Base-by-base conservation (phyloP, 1,140 invertebrate species). In the Caenorhabditis latens region DNA sequence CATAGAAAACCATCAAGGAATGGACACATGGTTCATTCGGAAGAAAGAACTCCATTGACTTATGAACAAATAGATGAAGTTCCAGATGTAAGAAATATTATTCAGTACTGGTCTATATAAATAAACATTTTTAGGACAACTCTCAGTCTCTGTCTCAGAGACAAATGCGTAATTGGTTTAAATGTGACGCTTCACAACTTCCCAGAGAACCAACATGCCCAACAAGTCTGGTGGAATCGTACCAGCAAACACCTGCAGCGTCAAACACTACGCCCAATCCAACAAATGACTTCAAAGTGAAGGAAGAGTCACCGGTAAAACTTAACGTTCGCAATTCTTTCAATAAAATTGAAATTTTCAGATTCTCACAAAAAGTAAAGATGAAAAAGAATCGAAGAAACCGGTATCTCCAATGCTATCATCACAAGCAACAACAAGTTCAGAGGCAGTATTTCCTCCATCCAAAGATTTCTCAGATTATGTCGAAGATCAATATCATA, bases 101-200 rank as follows among this genome's bases (percentile, higher is more conserved):
- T 58, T 55, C 40, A 32, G 11, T 61, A n/a, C 16, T 11, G 8
- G 16, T 24, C 48, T 13, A n/a, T 8, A 58, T 0, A 58, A 58
- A 63, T 13, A 43, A 57, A 9, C 40, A 6, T 53, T 61, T 53
- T 61, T 40, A 61, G 83, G 79, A 83, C 16, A 84, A 83, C 21
- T 89, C 88, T 4, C 79, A 61, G 50, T 82, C 43, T 84, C 87
- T 84, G 6, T 48, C 87, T 7, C 85, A 84, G 61, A 71, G 87
- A 83, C 83, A 88, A 50, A 84, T 84, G 40, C 86, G 90, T 58
- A 88, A 86, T 40, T 91, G 92, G 86, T 92, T 92, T 75, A 86
- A 75, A 48, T 92, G 91, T 82, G 91, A 92, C 50, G 83, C 86
- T 48, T 90, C 89, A 5, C 91, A 92, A 57, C 87, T 92, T 55